A percentile compares a stretch with the other conserved stretches of the same genome.
phyloP scores from a whole-genome alignment of 2,113 vertebrate genomes.

The Erythrocercus mccallii region DNA sequence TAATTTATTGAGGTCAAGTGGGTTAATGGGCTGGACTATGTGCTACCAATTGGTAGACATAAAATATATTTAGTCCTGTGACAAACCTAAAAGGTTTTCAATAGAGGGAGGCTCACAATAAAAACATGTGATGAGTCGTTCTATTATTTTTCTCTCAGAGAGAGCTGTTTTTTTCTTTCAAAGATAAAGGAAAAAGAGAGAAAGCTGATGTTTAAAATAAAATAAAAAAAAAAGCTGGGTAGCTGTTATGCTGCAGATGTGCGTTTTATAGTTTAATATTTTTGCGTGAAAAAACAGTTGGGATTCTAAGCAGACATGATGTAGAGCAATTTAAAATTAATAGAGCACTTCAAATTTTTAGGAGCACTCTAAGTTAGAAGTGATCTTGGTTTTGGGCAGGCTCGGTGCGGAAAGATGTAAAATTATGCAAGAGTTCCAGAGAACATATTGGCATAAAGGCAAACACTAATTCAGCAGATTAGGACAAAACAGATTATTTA shows the following conservation, averaged over 20 bases:
- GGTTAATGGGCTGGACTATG: constrained; percentile 47
- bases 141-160: background rate
- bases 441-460: background rate
- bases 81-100: constrained; percentile 51
- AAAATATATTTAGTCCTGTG: constrained; percentile 52
- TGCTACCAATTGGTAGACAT: constrained; percentile 51
- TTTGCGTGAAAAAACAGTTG: background rate
- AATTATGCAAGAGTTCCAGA: background rate
- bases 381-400: constrained; percentile 39
- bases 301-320: constrained; percentile 40
- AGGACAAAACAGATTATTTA: background rate
- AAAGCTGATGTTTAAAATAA: constrained; percentile 3
- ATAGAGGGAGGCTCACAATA: background rate
- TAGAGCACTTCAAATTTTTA: constrained; percentile 53
- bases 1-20: constrained; percentile 22
- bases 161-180: background rate
- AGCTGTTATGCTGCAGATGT: constrained; percentile 16
- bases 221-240: background rate
- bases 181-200: background rate
- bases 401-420: background rate
- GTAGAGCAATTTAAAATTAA: constrained; percentile 64
- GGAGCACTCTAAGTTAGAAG: constrained; percentile 34
- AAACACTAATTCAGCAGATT: background rate
- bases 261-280: constrained; percentile 43
- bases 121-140: background rate